Conservation (phyloP, 1,140 invertebrate species). For the Drosophila sulfurigaster region DNA sequence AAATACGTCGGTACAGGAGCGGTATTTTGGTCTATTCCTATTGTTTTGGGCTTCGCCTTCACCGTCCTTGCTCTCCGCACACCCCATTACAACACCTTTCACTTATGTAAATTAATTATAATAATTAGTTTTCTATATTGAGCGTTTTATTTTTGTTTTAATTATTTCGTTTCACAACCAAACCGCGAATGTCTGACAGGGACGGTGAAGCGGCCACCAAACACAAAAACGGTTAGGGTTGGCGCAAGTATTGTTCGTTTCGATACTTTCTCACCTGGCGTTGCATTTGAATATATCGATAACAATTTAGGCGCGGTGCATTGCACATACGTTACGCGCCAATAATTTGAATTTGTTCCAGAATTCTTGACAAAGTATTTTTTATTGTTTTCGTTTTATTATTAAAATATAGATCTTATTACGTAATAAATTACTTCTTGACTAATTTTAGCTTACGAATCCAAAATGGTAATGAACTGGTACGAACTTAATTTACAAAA, state of each 20-base stretch:
- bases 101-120: constrained; percentile 18
- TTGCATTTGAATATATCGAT: constrained; percentile 9
- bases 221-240: constrained; percentile 11
- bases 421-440: constrained; percentile 17
- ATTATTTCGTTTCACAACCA: constrained; percentile 64
- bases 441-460: constrained; percentile 38
- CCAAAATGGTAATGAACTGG: not conserved
- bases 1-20: constrained; percentile 94
- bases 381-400: no score
- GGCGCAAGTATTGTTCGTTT: not conserved
- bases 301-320: no score
- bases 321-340: not conserved
- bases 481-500: constrained; percentile 16
- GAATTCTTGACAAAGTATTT: constrained; percentile 49
- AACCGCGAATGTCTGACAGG: constrained; percentile 51
- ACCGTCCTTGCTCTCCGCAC: constrained; percentile 77
- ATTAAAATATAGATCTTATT: constrained; percentile 49
- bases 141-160: constrained; percentile 42
- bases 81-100: constrained; percentile 62
- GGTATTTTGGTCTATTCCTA: constrained; percentile 78
- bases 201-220: not conserved
- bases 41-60: constrained; percentile 67
- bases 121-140: constrained; percentile 25
- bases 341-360: not conserved
- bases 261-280: constrained; percentile 16